Evolutionary conservation across 2,113 vertebrate genomes (phyloP).

Genomic region (Trematomus loennbergii): DNA sequence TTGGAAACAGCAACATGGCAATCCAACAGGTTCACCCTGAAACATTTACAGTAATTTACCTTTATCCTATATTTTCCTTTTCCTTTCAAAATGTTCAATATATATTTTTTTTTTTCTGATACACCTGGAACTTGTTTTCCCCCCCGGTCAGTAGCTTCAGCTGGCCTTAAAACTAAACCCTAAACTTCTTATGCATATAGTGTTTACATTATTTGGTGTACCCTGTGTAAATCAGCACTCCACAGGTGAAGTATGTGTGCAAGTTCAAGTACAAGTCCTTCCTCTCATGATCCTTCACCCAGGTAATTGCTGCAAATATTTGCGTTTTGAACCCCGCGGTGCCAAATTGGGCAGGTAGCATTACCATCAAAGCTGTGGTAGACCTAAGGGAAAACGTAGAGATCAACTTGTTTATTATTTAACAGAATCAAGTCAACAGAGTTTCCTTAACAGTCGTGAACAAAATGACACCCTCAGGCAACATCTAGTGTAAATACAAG

Average conservation of each 20-base stretch:
- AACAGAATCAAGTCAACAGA: constrained; percentile 36
- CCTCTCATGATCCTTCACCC: constrained; percentile 47
- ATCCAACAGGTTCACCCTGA: neutral
- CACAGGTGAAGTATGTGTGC: neutral
- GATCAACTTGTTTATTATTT: constrained; percentile 51
- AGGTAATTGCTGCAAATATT: constrained; percentile 68
- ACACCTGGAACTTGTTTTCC: neutral
- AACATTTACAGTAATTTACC: neutral
- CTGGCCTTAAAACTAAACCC: too few species aligned
- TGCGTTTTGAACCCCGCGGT: constrained; percentile 40
- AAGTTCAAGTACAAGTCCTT: constrained; percentile 35
- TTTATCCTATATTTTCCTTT: neutral
- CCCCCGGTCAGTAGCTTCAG: neutral
- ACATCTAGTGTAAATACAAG: constrained; percentile 71
- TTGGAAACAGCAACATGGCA: neutral
- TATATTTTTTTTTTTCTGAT: neutral
- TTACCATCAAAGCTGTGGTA: constrained; percentile 50
- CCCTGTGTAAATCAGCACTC: constrained; percentile 20
- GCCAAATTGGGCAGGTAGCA: constrained; percentile 29
- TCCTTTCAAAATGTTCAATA: neutral
- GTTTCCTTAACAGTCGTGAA: constrained; percentile 5
- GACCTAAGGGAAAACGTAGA: constrained; percentile 44
- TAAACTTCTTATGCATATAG: neutral
- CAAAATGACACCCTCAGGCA: constrained; percentile 41
- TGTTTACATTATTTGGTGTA: constrained; percentile 4